These are phyloP conservation scores for Ichneumon xanthorius DNA, from an alignment of 2,888 invertebrate species.

Conservation along the genomic window DNA sequence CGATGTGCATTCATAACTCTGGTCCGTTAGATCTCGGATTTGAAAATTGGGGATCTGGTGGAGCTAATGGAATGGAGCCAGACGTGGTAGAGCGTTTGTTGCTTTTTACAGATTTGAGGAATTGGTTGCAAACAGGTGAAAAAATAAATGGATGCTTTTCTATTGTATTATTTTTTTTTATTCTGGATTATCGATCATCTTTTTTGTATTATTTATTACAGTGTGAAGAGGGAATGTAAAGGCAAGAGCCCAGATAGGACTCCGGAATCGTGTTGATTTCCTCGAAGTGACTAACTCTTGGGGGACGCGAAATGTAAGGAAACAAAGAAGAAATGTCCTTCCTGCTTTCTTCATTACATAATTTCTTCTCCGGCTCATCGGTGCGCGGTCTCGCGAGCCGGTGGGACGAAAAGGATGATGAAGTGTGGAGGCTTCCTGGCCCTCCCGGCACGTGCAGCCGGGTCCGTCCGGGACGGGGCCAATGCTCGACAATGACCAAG, in stretches of 20 bases:
- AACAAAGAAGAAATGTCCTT: not conserved
- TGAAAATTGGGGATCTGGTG: not conserved
- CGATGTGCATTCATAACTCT: conserved; percentile 27
- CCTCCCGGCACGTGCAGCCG: conserved; percentile 4
- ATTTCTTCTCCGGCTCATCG: not conserved
- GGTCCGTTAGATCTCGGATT: not conserved
- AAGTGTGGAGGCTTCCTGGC: not conserved
- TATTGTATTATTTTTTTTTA: too few species aligned
- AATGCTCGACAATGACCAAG: conserved; percentile 74
- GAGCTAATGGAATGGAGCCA: not conserved
- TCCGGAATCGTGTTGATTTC: not conserved
- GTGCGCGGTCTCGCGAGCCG: not conserved
- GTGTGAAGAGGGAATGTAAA: too few species aligned
- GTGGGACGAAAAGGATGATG: conserved; percentile 21
- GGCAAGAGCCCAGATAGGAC: too few species aligned
- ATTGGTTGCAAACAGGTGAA: too few species aligned
- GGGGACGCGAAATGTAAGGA: not conserved
- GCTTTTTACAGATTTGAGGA: too few species aligned
- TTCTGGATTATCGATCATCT: too few species aligned
- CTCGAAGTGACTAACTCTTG: not conserved
- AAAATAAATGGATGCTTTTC: too few species aligned
- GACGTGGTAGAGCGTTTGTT: too few species aligned
- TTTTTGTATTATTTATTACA: too few species aligned
- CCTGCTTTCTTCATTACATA: not conserved
- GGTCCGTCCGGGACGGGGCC: conserved; percentile 64